A percentile compares a stretch with the other conserved stretches of the same genome.
phyloP scores from a whole-genome alignment of 2,797 vertebrate species.

The Esox masquinongy region DNA sequence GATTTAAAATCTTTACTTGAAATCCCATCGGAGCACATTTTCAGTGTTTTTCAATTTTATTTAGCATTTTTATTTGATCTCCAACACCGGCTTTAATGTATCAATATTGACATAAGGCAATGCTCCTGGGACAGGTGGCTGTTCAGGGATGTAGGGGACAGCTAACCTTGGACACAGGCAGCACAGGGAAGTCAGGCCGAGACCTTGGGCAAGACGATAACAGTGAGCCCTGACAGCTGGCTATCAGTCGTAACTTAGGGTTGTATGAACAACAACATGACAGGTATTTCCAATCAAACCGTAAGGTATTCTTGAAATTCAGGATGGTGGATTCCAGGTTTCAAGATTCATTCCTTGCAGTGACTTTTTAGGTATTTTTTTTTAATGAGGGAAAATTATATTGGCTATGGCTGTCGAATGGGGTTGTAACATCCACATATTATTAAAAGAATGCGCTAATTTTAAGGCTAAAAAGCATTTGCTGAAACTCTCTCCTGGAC shows the following conservation, averaged over 20 bases:
- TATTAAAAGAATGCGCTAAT: too few relatives aligned
- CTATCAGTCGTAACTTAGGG: background rate
- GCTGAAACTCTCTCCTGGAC: too few relatives aligned
- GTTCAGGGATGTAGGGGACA: too few relatives aligned
- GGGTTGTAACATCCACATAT: too few relatives aligned
- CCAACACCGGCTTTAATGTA: background rate
- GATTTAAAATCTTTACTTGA: background rate
- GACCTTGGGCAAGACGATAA: background rate
- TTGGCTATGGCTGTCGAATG: too few relatives aligned
- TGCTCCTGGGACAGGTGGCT: conserved; percentile 27
- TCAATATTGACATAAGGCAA: background rate
- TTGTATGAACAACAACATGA: background rate
- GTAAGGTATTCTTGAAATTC: background rate
- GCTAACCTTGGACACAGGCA: background rate
- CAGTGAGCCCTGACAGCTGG: background rate
- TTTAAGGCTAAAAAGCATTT: too few relatives aligned
- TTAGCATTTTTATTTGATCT: background rate
- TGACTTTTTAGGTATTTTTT: too few relatives aligned
- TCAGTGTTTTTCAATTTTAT: background rate
- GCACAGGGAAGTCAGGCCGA: background rate
- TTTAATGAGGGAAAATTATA: too few relatives aligned
- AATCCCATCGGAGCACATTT: background rate
- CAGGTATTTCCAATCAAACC: background rate
- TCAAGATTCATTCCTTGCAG: background rate
- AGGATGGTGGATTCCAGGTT: background rate